These are phyloP conservation scores for Drosophila hawaiiensis DNA, from an alignment of 2,888 invertebrate species.

Conservation along the genomic window DNA sequence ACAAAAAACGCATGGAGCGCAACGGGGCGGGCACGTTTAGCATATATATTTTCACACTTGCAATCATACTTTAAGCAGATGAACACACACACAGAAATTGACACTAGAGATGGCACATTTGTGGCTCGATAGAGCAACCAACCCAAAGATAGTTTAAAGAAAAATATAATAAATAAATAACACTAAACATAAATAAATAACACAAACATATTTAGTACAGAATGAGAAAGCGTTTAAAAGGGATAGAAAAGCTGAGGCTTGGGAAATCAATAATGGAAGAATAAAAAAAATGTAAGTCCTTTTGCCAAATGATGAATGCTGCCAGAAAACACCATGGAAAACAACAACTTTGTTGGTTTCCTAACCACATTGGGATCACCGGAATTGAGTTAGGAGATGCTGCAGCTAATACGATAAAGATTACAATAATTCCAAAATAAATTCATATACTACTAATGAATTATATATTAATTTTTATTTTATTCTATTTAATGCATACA, in stretches of 20 bases:
- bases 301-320: background rate
- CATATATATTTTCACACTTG: slow-evolving; percentile 81
- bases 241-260: background rate
- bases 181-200: background rate
- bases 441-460: background rate
- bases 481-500: background rate
- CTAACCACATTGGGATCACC: background rate
- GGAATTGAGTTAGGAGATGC: background rate
- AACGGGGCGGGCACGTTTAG: slow-evolving; percentile 72
- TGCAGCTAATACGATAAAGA: background rate
- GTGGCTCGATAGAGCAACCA: background rate
- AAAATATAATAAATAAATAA: background rate
- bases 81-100: slow-evolving; percentile 29
- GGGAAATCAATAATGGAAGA: background rate
- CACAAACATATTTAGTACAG: background rate
- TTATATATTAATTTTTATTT: background rate
- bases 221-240: background rate
- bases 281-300: background rate
- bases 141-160: background rate
- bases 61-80: slow-evolving; percentile 79
- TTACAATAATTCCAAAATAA: background rate
- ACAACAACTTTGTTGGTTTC: background rate
- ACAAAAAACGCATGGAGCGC: slow-evolving; percentile 75
- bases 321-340: background rate
- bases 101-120: slow-evolving; percentile 52